phyloP scores from a whole-genome alignment of 2,888 invertebrate genomes.

The Lasioglossum pauxillum region DNA sequence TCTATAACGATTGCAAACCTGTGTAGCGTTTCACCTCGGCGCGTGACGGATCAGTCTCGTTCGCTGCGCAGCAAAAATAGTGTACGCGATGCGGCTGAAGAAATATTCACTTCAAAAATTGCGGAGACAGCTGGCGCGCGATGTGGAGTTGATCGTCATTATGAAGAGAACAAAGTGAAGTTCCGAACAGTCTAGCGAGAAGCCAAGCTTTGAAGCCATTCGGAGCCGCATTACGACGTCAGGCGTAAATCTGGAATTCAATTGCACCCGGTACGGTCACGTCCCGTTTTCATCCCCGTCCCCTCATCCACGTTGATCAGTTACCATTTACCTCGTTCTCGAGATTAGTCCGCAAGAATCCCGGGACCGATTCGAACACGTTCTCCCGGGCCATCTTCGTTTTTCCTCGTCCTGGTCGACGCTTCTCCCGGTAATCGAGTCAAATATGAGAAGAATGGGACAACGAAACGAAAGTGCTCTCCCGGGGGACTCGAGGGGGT shows the following conservation, averaged over 20 bases:
- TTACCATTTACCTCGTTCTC: slow-evolving; percentile 58
- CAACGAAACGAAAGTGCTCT: slow-evolving; percentile 60
- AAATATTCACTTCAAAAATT: not conserved
- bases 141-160: not conserved
- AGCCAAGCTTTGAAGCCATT: slow-evolving; percentile 2
- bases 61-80: too few relatives aligned
- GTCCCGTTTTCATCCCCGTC: slow-evolving; percentile 34
- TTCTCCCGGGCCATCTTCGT: not conserved
- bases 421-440: slow-evolving; percentile 57
- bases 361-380: slow-evolving; percentile 41
- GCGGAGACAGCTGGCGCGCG: not conserved
- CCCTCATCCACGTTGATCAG: slow-evolving; percentile 42
- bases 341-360: slow-evolving; percentile 57
- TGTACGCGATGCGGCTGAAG: too few relatives aligned
- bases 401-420: not conserved
- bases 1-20: too few relatives aligned
- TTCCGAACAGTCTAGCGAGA: not conserved
- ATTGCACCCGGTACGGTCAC: slow-evolving; percentile 53
- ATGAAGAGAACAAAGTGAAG: not conserved
- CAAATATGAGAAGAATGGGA: slow-evolving; percentile 64
- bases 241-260: slow-evolving; percentile 55
- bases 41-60: too few relatives aligned
- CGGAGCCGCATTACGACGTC: slow-evolving; percentile 32
- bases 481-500: slow-evolving; percentile 43
- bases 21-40: too few relatives aligned